Evolutionary conservation across 2,888 invertebrate genomes (phyloP).

Genomic region (Dicycla oo): DNA sequence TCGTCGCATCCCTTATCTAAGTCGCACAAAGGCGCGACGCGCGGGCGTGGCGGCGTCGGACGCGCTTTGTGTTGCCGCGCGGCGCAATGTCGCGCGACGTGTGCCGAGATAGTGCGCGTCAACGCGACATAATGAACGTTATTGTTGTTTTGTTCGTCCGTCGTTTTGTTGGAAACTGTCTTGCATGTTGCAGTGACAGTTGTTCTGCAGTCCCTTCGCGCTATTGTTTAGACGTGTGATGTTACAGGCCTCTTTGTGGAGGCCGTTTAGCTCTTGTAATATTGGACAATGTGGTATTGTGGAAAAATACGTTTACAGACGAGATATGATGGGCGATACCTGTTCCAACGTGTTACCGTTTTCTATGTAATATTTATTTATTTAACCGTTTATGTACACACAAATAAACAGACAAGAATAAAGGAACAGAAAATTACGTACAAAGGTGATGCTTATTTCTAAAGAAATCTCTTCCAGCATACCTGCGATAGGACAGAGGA

Average conservation of each 20-base stretch:
- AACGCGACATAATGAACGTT: conserved; percentile 67
- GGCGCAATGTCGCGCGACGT: conserved; percentile 61
- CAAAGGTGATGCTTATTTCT: too few relatives aligned
- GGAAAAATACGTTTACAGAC: conserved; percentile 27
- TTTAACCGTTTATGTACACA: too few relatives aligned
- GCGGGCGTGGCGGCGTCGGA: conserved; percentile 59
- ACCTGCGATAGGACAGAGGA: too few relatives aligned
- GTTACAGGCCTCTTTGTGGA: conserved; percentile 1
- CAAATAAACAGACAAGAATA: too few relatives aligned
- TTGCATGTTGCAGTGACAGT: conserved; percentile 65
- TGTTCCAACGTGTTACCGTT: conserved; percentile 2
- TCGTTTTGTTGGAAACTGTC: conserved; percentile 63
- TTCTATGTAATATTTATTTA: neutral
- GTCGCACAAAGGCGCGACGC: conserved; percentile 52
- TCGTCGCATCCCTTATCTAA: conserved; percentile 71
- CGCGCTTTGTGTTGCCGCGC: conserved; percentile 55
- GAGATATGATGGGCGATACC: conserved; percentile 19
- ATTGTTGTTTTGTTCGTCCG: conserved; percentile 64
- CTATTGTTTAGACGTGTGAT: conserved; percentile 41
- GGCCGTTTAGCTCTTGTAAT: conserved; percentile 7
- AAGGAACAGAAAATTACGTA: too few relatives aligned
- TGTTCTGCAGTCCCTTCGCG: conserved; percentile 50
- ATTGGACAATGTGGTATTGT: conserved; percentile 30
- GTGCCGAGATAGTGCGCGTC: conserved; percentile 72
- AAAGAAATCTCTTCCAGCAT: too few relatives aligned